phyloP scores from a whole-genome alignment of 2,888 invertebrate genomes.

The Apeira syringaria region DNA sequence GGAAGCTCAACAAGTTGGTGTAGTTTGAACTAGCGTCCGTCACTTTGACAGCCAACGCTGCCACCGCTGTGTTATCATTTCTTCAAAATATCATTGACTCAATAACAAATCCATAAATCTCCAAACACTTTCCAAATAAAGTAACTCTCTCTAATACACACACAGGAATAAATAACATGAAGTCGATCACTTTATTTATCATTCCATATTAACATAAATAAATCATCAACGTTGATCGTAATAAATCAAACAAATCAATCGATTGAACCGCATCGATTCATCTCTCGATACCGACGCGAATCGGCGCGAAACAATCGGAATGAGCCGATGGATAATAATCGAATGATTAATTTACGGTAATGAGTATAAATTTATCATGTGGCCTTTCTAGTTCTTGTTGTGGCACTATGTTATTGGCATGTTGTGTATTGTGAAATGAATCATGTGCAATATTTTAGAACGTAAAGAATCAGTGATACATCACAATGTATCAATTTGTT shows the following conservation, averaged over 20 bases:
- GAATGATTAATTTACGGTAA: constrained; percentile 39
- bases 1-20: too few relatives aligned
- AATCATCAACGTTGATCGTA: constrained; percentile 62
- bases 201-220: constrained; percentile 60
- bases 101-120: constrained; percentile 11
- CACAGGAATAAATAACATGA: constrained; percentile 27
- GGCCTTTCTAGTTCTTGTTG: constrained; percentile 21
- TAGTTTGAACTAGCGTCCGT: too few relatives aligned
- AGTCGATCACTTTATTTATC: constrained; percentile 42
- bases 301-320: constrained; percentile 59
- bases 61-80: too few relatives aligned
- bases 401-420: constrained; percentile 18
- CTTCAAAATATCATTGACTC: too few relatives aligned
- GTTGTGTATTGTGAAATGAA: constrained; percentile 12
- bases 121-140: constrained; percentile 18
- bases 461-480: background rate
- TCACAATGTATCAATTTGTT: too few relatives aligned
- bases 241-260: constrained; percentile 72
- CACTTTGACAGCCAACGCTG: too few relatives aligned
- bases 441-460: background rate
- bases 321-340: constrained; percentile 55
- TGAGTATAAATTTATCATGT: constrained; percentile 25
- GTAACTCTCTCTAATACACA: constrained; percentile 19
- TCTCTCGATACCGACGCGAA: constrained; percentile 62
- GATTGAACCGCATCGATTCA: constrained; percentile 70